Evolutionary conservation across 1,140 invertebrate species (phyloP), one percentile per base, ranked within the genome.

Genomic region (Calliphora vicina): DNA sequence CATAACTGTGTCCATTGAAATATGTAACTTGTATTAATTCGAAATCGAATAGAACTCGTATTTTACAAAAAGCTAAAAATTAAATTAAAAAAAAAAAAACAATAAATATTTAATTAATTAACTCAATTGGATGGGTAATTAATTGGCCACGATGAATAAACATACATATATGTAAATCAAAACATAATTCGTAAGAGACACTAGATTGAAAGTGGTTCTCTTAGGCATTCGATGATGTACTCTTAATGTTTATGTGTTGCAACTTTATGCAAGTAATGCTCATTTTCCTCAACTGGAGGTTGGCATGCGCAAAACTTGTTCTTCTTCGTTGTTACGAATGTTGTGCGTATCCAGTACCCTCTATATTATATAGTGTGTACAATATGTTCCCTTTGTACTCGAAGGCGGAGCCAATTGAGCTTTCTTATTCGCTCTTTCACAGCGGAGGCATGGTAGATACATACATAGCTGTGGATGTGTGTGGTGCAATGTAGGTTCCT

Each of bases 241-340:
- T 23, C 43, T 67, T 71, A 13, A 45, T 81, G 45, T 81, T 71
- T 57, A 9, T 35, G 35, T 35, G 35, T 2, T 35, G 35, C 35
- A 35, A 35, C 35, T 35, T n/a, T n/a, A n/a, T 35, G 35, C 35
- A 35, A 8, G 6, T 8, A 6, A 35, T 5, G 10, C 1, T 35
- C 5, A 10, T 35, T 29, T 0, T 5, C 35, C 74, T 78, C 74
- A 13, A 9, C 8, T n/a, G 43, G 20, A 27, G 17, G 17, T 86
- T 86, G 87, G 88, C 87, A 88, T 88, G 87, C 87, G 87, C 87
- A 88, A 88, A 88, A 88, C 87, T 84, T 85, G 88, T 88, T 88
- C 87, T 88, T 86, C 17, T 29, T n/a, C 78, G n/a, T 57, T 17
- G 50, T n/a, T 67, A n/a, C 20, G 61, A 67, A 23, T 23, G 20